phyloP scores from a whole-genome alignment of 2,888 invertebrate species.

The Eugnorisma glareosa region DNA sequence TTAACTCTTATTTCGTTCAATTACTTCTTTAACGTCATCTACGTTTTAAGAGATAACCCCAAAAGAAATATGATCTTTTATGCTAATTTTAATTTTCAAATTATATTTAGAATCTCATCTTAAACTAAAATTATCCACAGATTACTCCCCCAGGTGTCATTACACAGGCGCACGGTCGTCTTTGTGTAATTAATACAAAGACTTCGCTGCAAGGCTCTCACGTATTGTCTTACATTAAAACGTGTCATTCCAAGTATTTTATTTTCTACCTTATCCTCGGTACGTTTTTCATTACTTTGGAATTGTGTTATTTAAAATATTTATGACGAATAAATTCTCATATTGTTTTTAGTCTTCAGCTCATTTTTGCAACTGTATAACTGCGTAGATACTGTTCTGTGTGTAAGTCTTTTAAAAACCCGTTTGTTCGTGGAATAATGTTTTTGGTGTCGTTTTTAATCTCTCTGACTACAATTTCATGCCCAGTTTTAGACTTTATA shows the following conservation, averaged over 20 bases:
- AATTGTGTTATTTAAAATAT: background rate
- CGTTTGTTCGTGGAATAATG: too few relatives aligned
- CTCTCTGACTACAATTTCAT: background rate
- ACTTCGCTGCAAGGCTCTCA: slow-evolving; percentile 61
- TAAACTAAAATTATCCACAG: slow-evolving; percentile 31
- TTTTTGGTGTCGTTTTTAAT: background rate
- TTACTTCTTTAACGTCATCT: background rate
- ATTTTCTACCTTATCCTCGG: slow-evolving; percentile 15
- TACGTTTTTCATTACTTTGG: slow-evolving; percentile 21
- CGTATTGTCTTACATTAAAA: slow-evolving; percentile 72
- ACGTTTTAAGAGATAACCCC: background rate
- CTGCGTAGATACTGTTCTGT: too few relatives aligned
- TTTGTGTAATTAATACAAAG: slow-evolving; percentile 64
- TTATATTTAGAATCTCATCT: slow-evolving; percentile 19
- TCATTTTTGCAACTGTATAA: background rate
- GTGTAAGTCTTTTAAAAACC: too few relatives aligned
- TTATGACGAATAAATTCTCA: background rate
- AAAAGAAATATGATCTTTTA: background rate
- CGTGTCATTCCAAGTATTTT: slow-evolving; percentile 58
- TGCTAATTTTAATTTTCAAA: slow-evolving; percentile 3
- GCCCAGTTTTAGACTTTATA: too few relatives aligned
- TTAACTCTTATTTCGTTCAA: background rate
- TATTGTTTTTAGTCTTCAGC: background rate
- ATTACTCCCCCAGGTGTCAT: slow-evolving; percentile 56
- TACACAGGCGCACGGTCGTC: slow-evolving; percentile 52